Base-by-base conservation (phyloP, 2,797 vertebrate genomes). In the Tragelaphus eurycerus region DNA sequence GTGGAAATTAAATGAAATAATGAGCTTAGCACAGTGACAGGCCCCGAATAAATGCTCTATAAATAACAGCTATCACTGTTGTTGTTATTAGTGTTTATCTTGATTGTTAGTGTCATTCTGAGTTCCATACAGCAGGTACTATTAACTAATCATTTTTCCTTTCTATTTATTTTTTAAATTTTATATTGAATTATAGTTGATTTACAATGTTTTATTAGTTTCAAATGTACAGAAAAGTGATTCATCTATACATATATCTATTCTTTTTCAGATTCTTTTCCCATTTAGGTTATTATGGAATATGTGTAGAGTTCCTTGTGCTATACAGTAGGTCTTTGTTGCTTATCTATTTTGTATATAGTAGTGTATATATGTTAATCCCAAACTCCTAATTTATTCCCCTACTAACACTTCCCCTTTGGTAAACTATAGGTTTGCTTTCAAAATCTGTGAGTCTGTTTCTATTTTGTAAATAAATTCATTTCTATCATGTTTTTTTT, bases 1-100 rank as follows among this genome's bases (percentile, higher is more conserved):
- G 27, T 90, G 43, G 90, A 95, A 89, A 96, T 92, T 90, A 89
- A 95, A 50, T 93, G 29, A 93, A 82, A 89, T 10, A 64, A 79
- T 93, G 76, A 95, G 64, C 38, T 38, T 48, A 90, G 57, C 57
- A 55, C 16, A 78, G 55, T 31, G 54, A 67, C 38, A 81, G 54
- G 13, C 54, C 85, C 34, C 1, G 86, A 74, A 79, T 60, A 83
- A 82, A 16, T 50, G n/a, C 38, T 52, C 57, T n/a, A 48, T 82
- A 87, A 87, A 91, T 74, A 95, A 82, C 38, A 93, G 54, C 52
- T 60, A 5, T 38, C 48, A 46, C 21, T 74, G 62, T 81, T 79
- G 54, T 23, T 71, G 31, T 38, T 90, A 15, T 60, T 92, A 62
- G 46, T 76, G 14, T 59, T 84, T 89, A 59, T 79, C 95, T 97